These are phyloP conservation scores for Bugula neritina DNA, from an alignment of 2,888 invertebrate species.

Conservation along the genomic window DNA sequence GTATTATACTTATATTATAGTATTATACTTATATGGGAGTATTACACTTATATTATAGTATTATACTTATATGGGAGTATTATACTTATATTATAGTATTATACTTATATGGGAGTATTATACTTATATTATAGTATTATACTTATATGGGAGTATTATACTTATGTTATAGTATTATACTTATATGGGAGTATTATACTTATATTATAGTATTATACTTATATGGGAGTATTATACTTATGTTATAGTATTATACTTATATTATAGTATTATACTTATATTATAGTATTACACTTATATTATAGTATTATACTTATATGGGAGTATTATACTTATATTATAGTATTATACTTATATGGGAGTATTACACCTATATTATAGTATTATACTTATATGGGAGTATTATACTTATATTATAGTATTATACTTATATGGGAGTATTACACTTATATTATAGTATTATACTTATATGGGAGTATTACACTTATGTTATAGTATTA, in stretches of 20 bases:
- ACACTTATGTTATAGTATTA: too few species aligned
- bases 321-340: not conserved
- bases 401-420: too few species aligned
- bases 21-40: not conserved
- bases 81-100: not conserved
- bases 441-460: too few species aligned
- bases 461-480: too few species aligned
- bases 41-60: not conserved
- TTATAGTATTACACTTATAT: not conserved
- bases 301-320: not conserved
- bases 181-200: not conserved
- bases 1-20: not conserved
- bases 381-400: too few species aligned
- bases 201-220: not conserved
- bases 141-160: not conserved
- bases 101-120: not conserved
- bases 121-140: not conserved
- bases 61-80: not conserved
- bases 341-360: not conserved
- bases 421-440: too few species aligned
- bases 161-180: not conserved
- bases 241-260: not conserved
- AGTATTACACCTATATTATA: too few species aligned
- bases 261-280: not conserved
- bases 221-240: not conserved